These are phyloP conservation scores for Hemicrepidius hirtus DNA, from an alignment of 2,888 invertebrate genomes.

Conservation along the genomic window DNA sequence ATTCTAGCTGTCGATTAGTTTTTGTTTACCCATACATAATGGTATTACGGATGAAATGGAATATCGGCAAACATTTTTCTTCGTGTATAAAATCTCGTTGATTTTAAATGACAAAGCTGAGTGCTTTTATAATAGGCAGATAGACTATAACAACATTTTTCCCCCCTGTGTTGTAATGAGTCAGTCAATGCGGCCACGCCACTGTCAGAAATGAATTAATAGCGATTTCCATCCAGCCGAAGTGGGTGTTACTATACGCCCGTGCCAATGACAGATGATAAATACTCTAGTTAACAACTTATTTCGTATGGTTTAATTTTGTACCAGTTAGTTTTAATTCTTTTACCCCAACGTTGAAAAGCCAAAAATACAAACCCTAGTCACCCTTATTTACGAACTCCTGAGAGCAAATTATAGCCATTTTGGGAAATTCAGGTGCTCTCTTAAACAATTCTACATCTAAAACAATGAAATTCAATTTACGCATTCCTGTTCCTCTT, in stretches of 20 bases:
- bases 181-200: slow-evolving; percentile 18
- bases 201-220: slow-evolving; percentile 35
- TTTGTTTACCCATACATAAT: too few relatives aligned
- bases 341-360: not conserved
- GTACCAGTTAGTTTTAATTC: not conserved
- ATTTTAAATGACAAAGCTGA: not conserved
- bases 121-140: slow-evolving; percentile 3
- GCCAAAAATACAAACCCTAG: not conserved
- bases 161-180: slow-evolving; percentile 29
- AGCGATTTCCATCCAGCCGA: slow-evolving; percentile 13
- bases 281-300: slow-evolving; percentile 16
- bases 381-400: not conserved
- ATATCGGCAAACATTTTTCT: too few relatives aligned
- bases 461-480: slow-evolving; percentile 52
- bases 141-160: slow-evolving; percentile 1
- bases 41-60: too few relatives aligned
- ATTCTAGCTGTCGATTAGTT: too few relatives aligned
- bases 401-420: not conserved
- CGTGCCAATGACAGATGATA: slow-evolving; percentile 31
- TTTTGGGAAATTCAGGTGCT: slow-evolving; percentile 25
- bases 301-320: slow-evolving; percentile 15
- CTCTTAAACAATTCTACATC: slow-evolving; percentile 6
- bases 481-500: slow-evolving; percentile 39
- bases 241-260: slow-evolving; percentile 24
- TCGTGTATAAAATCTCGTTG: too few relatives aligned